Percentiles rank a stretch among this genome's conserved stretches.
Conservation (phyloP, 2,113 vertebrate species). For the Engraulis encrasicolus region DNA sequence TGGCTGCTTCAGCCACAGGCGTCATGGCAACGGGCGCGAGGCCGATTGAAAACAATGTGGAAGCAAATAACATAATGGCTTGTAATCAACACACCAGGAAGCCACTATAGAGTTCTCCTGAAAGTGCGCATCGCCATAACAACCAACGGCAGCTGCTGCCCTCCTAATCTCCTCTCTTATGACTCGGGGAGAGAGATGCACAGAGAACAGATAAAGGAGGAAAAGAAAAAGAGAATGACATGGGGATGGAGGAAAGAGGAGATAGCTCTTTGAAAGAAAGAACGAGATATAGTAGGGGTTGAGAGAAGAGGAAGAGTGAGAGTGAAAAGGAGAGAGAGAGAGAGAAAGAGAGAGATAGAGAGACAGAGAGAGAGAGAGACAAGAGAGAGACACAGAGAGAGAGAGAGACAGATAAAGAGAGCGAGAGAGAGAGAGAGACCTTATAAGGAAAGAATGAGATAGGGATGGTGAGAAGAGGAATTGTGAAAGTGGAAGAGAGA, state of each 20-base stretch:
- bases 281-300: background rate
- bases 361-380: background rate
- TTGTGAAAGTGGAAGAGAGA: no score
- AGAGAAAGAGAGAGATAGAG: slow-evolving; percentile 19
- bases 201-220: background rate
- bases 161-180: slow-evolving; percentile 39
- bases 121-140: slow-evolving; percentile 64
- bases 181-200: slow-evolving; percentile 16
- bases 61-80: slow-evolving; percentile 65
- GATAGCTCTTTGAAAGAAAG: slow-evolving; percentile 3
- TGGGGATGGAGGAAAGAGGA: background rate
- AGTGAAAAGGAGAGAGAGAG: no score
- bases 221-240: background rate
- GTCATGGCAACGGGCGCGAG: slow-evolving; percentile 53
- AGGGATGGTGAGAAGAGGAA: background rate
- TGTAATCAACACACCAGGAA: slow-evolving; percentile 63
- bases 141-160: slow-evolving; percentile 61
- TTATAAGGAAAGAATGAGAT: no score
- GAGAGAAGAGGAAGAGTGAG: background rate
- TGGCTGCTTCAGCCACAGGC: slow-evolving; percentile 11
- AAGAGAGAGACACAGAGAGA: slow-evolving; percentile 26
- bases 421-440: background rate
- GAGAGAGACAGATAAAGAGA: no score
- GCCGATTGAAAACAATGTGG: slow-evolving; percentile 63
- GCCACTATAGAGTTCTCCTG: slow-evolving; percentile 48